These are phyloP conservation scores for Propithecus deckenii DNA, from an alignment of 2,797 vertebrate species.

Conservation along the genomic window DNA sequence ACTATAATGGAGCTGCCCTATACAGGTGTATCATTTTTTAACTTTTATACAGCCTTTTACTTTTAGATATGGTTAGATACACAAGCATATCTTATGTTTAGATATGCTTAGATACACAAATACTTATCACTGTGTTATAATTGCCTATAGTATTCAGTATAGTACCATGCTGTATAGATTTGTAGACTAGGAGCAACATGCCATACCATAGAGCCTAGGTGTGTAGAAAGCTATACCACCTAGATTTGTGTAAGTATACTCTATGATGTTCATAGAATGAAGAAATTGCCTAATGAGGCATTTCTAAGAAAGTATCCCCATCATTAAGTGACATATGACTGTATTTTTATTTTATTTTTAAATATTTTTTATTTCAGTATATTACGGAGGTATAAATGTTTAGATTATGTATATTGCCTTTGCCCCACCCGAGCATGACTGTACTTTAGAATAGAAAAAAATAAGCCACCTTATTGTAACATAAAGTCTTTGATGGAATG, in stretches of 20 bases:
- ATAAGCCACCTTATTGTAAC: background rate
- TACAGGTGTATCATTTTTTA: background rate
- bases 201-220: background rate
- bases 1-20: background rate
- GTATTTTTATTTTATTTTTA: background rate
- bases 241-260: background rate
- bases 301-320: background rate
- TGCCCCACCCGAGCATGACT: background rate
- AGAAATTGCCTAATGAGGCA: background rate
- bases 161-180: background rate
- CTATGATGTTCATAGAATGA: background rate
- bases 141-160: background rate
- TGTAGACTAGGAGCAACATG: background rate
- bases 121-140: background rate
- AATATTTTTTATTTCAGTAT: no score
- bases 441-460: background rate
- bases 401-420: no score
- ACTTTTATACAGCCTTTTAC: background rate
- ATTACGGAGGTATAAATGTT: no score
- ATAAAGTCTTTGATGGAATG: background rate
- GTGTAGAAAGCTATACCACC: background rate
- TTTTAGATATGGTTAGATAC: background rate
- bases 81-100: background rate
- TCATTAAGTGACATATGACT: background rate
- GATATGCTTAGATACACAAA: background rate